These are phyloP conservation scores for Anomalospiza imberbis DNA, from an alignment of 2,797 vertebrate genomes.

Conservation along the genomic window DNA sequence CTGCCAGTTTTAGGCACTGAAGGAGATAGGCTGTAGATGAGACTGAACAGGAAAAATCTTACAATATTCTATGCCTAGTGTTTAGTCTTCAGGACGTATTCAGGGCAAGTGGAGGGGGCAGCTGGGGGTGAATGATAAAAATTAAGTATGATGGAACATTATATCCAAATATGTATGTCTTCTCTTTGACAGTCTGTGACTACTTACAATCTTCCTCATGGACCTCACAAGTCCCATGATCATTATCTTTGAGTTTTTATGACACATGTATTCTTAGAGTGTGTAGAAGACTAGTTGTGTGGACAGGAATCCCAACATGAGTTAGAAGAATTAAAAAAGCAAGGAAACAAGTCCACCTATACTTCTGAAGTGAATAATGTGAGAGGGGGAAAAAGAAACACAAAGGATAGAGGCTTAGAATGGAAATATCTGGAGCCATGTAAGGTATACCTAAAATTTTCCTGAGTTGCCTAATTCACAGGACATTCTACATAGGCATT, in stretches of 20 bases:
- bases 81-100: neutral
- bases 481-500: neutral
- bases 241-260: neutral
- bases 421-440: neutral
- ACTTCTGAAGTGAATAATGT: neutral
- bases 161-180: neutral
- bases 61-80: neutral
- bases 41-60: neutral
- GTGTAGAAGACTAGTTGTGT: neutral
- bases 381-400: neutral
- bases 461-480: neutral
- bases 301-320: neutral
- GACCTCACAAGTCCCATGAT: neutral
- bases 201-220: neutral
- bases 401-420: neutral
- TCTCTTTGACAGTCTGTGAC: neutral
- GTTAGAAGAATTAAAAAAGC: neutral
- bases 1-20: neutral
- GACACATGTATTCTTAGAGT: fast-evolving
- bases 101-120: neutral
- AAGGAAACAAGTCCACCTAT: neutral
- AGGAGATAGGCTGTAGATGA: neutral
- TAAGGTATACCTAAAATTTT: neutral
- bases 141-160: neutral
- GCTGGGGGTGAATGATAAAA: neutral